Conservation (phyloP, 2,113 vertebrate genomes). For the Coturnix japonica region DNA sequence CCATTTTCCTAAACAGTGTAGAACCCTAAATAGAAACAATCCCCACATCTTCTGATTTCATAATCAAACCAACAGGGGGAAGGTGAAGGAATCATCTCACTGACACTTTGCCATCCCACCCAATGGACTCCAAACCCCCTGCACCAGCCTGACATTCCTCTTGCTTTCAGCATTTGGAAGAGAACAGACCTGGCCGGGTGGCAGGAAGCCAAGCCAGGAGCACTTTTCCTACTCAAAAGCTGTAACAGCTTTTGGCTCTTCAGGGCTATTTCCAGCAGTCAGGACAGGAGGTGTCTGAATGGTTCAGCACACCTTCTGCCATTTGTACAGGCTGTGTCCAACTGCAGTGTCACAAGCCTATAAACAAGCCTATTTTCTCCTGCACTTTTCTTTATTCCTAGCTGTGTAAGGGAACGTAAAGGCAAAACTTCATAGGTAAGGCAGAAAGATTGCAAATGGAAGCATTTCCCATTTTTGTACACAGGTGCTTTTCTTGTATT, state of each 20-base stretch:
- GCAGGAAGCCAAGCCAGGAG: constrained; percentile 19
- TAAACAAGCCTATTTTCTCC: not conserved
- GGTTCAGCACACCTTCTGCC: constrained; percentile 53
- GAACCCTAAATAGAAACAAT: not conserved
- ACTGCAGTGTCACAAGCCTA: accelerated
- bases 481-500: accelerated
- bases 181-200: constrained; percentile 11
- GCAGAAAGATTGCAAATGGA: not conserved
- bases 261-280: constrained; percentile 34
- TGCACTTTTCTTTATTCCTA: not conserved
- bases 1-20: not conserved
- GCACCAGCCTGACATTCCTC: not conserved
- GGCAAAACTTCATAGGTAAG: not conserved
- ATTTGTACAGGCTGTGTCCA: not conserved
- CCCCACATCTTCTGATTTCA: not conserved
- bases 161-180: not conserved
- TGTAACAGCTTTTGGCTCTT: constrained; percentile 5
- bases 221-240: constrained; percentile 13
- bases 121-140: not conserved
- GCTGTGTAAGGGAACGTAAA: not conserved
- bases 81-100: not conserved
- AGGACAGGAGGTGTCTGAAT: constrained; percentile 57
- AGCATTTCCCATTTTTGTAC: not conserved
- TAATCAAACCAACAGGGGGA: not conserved
- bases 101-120: accelerated